These are phyloP conservation scores for Pachypeltis micranthus DNA, from an alignment of 1,140 invertebrate species.

Conservation along the genomic window DNA sequence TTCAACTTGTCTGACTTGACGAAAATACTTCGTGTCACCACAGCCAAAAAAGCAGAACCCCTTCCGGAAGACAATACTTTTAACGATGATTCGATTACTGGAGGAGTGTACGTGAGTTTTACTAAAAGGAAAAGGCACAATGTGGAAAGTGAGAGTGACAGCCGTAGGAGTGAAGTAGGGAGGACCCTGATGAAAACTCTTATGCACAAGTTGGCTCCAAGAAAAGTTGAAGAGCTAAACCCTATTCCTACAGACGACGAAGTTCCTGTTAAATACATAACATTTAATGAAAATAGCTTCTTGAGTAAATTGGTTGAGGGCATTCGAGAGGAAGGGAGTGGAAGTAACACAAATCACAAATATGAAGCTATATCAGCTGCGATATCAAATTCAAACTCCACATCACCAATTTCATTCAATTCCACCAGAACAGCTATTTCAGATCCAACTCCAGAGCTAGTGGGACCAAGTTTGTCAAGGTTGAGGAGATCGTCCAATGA, in stretches of 20 bases:
- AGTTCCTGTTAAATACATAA: constrained; percentile 21
- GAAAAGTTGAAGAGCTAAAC: background rate
- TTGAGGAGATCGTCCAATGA: background rate
- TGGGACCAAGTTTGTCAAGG: background rate
- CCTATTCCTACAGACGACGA: constrained; percentile 13
- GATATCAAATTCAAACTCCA: background rate
- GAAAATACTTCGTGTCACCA: background rate
- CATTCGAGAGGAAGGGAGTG: background rate
- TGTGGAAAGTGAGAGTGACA: background rate
- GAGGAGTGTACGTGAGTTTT: constrained; percentile 15
- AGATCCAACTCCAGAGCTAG: background rate
- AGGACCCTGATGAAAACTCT: background rate
- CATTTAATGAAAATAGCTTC: constrained; percentile 23
- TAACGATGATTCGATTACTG: background rate
- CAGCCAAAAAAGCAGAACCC: background rate
- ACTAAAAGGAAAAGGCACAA: constrained; percentile 1
- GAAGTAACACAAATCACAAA: background rate
- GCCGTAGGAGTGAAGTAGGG: background rate
- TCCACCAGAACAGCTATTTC: too few relatives aligned
- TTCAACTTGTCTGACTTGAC: background rate
- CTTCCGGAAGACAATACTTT: too few relatives aligned
- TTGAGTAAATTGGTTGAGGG: constrained; percentile 6
- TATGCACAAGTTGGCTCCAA: background rate
- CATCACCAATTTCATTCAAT: too few relatives aligned
- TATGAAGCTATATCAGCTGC: constrained; percentile 1